phyloP scores from a whole-genome alignment of 1,140 invertebrate species.

The Chrysopa pallens region DNA sequence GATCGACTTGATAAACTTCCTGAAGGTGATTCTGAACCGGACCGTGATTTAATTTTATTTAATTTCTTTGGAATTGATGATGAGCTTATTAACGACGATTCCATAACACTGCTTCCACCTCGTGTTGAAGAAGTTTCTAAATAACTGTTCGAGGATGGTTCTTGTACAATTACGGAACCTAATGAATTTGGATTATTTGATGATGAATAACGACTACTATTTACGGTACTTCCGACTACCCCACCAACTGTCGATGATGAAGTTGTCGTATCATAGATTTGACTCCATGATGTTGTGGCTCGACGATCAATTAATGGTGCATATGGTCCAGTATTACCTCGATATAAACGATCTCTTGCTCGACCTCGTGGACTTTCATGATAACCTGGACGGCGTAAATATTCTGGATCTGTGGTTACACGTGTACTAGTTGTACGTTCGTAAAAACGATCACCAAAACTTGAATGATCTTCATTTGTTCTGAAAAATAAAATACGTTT shows the following conservation, averaged over 20 bases:
- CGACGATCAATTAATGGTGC: conserved; percentile 22
- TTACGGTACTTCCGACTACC: not conserved
- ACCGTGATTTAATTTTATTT: conserved; percentile 23
- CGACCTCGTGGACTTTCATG: conserved; percentile 16
- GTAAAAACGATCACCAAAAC: conserved; percentile 22
- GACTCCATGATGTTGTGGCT: conserved; percentile 7
- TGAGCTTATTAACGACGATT: conserved; percentile 12
- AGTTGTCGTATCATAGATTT: conserved; percentile 22
- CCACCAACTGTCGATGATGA: conserved; percentile 8
- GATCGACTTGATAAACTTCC: conserved; percentile 28
- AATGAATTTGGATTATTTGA: conserved; percentile 1
- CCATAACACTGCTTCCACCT: conserved; percentile 11
- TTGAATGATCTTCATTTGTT: conserved; percentile 26
- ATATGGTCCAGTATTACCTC: conserved; percentile 30
- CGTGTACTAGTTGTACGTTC: conserved; percentile 21
- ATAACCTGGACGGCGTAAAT: conserved; percentile 10
- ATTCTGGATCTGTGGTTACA: conserved; percentile 14
- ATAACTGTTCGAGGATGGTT: conserved; percentile 11
- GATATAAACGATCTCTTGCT: conserved; percentile 22
- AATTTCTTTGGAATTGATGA: conserved; percentile 19
- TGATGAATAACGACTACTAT: not conserved
- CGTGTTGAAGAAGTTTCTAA: conserved; percentile 21
- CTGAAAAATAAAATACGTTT: conserved; percentile 8
- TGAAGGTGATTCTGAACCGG: conserved; percentile 22
- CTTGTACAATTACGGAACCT: conserved; percentile 15